These are phyloP conservation scores for Aselliscus stoliczkanus DNA, from an alignment of 2,797 vertebrate species.

Conservation along the genomic window DNA sequence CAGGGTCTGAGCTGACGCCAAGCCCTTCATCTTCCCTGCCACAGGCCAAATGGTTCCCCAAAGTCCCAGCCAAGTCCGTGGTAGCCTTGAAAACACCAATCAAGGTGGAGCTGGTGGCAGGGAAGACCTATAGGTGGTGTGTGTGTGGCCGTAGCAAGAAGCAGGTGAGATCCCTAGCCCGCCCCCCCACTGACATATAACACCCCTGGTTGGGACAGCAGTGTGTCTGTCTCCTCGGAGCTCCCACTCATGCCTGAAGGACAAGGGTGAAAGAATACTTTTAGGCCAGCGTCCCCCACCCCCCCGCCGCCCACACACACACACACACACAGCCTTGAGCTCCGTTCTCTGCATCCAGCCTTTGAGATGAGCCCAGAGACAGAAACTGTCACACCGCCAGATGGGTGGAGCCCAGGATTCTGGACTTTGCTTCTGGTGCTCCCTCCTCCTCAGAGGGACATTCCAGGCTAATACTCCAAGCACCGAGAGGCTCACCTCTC, in stretches of 20 bases:
- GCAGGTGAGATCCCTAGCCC: conserved; percentile 80
- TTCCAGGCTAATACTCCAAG: background rate
- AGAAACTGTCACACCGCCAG: background rate
- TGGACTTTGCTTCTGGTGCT: background rate
- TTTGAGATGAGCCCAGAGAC: background rate
- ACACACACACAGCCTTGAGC: background rate
- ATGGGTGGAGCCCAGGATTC: rapidly evolving
- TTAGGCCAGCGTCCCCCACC: background rate
- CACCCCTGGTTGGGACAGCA: background rate
- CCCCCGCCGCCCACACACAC: too few relatives aligned
- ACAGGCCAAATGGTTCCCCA: conserved; percentile 60
- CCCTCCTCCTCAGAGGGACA: background rate
- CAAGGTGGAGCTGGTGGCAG: conserved; percentile 83
- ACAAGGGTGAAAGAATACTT: background rate
- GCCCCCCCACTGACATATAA: rapidly evolving
- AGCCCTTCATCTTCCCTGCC: background rate
- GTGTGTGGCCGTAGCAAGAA: conserved; percentile 89
- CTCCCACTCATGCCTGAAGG: background rate
- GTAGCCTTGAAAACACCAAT: conserved; percentile 85
- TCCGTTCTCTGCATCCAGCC: background rate
- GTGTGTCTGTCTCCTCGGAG: background rate
- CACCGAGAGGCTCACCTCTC: background rate
- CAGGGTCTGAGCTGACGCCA: background rate
- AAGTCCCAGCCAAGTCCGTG: conserved; percentile 40
- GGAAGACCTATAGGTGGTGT: conserved; percentile 88